Conservation (phyloP, 2,888 invertebrate genomes). For the Mayetiola destructor region DNA sequence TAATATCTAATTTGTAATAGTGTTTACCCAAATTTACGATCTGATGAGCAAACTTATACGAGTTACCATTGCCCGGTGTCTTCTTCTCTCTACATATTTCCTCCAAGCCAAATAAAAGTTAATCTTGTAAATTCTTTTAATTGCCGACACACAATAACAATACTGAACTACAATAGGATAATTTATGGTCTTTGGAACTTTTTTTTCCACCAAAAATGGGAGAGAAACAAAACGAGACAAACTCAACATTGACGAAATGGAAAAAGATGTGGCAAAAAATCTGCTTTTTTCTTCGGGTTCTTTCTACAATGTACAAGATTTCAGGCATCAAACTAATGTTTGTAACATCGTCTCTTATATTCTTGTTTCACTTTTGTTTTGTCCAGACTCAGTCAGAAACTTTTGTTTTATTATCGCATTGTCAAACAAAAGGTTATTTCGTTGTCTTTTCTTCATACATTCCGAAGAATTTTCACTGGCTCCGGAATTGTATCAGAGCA, state of each 20-base stretch:
- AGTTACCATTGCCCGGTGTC: neutral
- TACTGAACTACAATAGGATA: slow-evolving; percentile 8
- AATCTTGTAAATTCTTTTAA: slow-evolving; percentile 12
- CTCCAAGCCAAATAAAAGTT: slow-evolving; percentile 6
- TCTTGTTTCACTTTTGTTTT: too few species aligned
- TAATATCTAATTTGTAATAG: slow-evolving; percentile 3
- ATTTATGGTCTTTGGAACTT: slow-evolving; percentile 8
- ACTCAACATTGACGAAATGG: too few species aligned
- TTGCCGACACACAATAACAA: slow-evolving; percentile 8
- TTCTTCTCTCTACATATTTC: neutral
- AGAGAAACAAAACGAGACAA: neutral
- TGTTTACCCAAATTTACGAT: slow-evolving; percentile 7
- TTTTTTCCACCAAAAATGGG: neutral
- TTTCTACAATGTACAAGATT: too few species aligned
- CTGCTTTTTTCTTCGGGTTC: too few species aligned
- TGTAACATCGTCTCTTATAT: too few species aligned
- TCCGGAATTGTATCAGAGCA: too few species aligned
- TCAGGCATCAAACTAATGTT: too few species aligned
- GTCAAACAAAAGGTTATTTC: too few species aligned
- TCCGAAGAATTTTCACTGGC: too few species aligned
- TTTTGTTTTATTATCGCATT: too few species aligned
- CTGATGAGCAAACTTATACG: neutral
- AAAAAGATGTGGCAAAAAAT: neutral
- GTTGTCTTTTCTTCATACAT: too few species aligned
- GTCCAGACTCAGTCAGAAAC: too few species aligned